Base-by-base conservation (phyloP, 2,113 vertebrate species). In the Equus przewalskii region DNA sequence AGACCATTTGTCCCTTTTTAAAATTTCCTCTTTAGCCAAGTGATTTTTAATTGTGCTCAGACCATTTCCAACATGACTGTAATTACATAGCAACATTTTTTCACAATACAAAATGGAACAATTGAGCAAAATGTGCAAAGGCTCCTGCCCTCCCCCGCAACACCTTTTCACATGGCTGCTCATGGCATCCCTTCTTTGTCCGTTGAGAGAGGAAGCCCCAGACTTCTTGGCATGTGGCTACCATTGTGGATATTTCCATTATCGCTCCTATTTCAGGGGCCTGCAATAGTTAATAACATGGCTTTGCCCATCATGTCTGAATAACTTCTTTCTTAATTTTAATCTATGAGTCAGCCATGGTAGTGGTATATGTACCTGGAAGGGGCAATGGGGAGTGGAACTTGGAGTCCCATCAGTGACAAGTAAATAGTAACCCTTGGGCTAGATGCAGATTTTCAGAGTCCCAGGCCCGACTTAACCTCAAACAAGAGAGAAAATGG, bases 31-130 rank as follows among this genome's bases (percentile, higher is more conserved):
- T 82, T 36, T 21, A 96, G 67, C 49, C 69, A 73, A 49, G 5
- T 49, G 73, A 75, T 24, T 96, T 73, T 78, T 67, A 54, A 64
- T 69, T 83, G 41, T 65, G 51, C 75, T 94, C 36, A 64, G 75
- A 75, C 24, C 26, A n/a, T 90, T 96, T 92, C 49, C 30, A 60
- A 26, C 11, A 24, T 79, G 46, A 60, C 46, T 67, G 12, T 58
- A 87, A 84, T 94, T 84, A 73, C 18, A 33, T 10, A 54, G 65
- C 58, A 94, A 69, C 15, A 16, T 24, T 41, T 86, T 88, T 82
- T 78, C 73, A 83, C 28, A 87, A 82, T 46, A 44, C 8, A 18
- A 89, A 89, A 62, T 22, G n/a, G 21, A 90, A 56, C 33, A 82
- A 79, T 78, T 33, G 73, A 49, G 5, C 26, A 73, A 86, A 73